Evolutionary conservation across 2,888 invertebrate species (phyloP), one percentile per base, ranked within the genome.

Genomic region (Nebria brevicollis): DNA sequence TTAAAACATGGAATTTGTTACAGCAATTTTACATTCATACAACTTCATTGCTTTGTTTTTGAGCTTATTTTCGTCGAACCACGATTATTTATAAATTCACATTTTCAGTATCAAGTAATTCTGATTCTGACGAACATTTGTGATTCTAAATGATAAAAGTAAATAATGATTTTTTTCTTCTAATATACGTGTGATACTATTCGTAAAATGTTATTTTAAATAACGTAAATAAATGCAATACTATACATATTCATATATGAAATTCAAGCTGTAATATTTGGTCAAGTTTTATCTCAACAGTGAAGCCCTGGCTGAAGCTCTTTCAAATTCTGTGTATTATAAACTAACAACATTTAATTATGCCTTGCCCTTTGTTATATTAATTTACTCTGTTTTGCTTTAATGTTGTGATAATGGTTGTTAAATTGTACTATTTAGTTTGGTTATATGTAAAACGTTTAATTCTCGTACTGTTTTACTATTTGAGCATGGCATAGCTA

Each of bases 311-410:
- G 34, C 34, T 34, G 54, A 54, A 54, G 8, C 54, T 54, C 25
- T 70, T 1, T 70, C 15, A 25, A 25, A 70, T 70, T 70, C 6
- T 66, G 10, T 66, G 0, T 34, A 34, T 5, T 54, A 54, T 54
- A 54, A 1, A 70, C 70, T 20, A 70, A 13, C 11, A 70, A 25
- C 70, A 15, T 70, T 70, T 70, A 70, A 70, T 70, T 70, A 70
- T 70, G 11, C 25, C 3, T 70, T 8, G 54, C 8, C 1, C 4
- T 68, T 1, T 70, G 25, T 70, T 70, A 25, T n/a, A 70, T 70
- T 70, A 70, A 70, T 70, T 70, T 70, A 70, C 20, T 26, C 15
- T 25, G 70, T 70, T 54, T 70, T 70, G 70, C 26, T 70, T 70
- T 20, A n/a, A 5, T 26, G 26, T 7, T 70, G 70, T 8, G 15